Percentiles rank a stretch among this genome's conserved stretches.
Evolutionary conservation across 2,888 invertebrate genomes (phyloP).

Genomic region (Galerucella pusilla): DNA sequence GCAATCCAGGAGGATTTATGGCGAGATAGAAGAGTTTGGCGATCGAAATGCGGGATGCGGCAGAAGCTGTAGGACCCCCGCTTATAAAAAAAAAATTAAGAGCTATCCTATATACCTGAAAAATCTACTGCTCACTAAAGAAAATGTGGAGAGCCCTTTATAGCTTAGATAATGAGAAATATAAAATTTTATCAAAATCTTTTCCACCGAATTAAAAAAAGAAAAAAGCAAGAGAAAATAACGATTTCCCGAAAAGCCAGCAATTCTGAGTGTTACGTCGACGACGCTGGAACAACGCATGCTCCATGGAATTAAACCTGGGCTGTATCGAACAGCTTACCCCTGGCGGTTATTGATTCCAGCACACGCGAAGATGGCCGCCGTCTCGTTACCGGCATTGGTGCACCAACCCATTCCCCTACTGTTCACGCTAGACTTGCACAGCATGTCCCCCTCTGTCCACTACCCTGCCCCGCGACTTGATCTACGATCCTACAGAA

Average conservation of each 20-base stretch:
- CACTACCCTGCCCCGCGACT: slow-evolving; percentile 50
- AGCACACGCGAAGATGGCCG: slow-evolving; percentile 61
- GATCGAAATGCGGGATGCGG: too few relatives aligned
- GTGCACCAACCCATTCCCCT: slow-evolving; percentile 56
- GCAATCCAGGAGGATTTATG: too few relatives aligned
- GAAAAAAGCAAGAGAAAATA: slow-evolving; percentile 29
- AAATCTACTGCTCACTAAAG: too few relatives aligned
- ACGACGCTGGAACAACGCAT: slow-evolving; percentile 28
- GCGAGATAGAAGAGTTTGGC: too few relatives aligned
- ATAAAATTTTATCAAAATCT: background rate
- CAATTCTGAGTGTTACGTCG: slow-evolving; percentile 13
- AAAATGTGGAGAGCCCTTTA: too few relatives aligned
- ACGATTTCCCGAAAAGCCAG: slow-evolving; percentile 34
- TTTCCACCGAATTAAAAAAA: slow-evolving; percentile 9
- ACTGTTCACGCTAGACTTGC: slow-evolving; percentile 57
- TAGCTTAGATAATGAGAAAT: too few relatives aligned
- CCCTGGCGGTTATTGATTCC: slow-evolving; percentile 61
- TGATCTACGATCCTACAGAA: slow-evolving; percentile 60
- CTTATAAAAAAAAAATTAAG: too few relatives aligned
- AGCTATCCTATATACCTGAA: too few relatives aligned
- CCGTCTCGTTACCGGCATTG: slow-evolving; percentile 60
- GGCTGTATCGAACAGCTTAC: slow-evolving; percentile 60
- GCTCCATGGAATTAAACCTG: slow-evolving; percentile 29
- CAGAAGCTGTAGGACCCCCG: too few relatives aligned
- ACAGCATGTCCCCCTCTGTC: slow-evolving; percentile 50